These are phyloP conservation scores for Eumacrocentrus americanus DNA, from an alignment of 2,888 invertebrate species.

Conservation along the genomic window DNA sequence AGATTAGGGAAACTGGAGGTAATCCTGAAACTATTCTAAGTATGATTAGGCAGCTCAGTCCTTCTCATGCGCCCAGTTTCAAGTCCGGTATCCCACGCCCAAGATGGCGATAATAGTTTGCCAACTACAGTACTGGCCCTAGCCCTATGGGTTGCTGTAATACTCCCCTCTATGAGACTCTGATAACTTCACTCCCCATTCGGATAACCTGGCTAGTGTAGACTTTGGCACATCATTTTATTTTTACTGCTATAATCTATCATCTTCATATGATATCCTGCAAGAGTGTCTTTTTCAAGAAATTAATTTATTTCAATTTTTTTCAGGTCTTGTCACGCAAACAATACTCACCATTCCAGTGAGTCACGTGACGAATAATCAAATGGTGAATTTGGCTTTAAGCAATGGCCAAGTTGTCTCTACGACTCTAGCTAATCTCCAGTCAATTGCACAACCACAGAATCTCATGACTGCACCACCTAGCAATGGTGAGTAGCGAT, in stretches of 20 bases:
- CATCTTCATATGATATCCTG: too few species aligned
- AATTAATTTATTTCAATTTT: too few species aligned
- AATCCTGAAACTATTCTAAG: slow-evolving; percentile 63
- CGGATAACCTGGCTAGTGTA: slow-evolving; percentile 37
- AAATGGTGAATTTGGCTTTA: slow-evolving; percentile 80
- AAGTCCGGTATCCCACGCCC: slow-evolving; percentile 24
- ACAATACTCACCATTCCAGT: slow-evolving; percentile 95
- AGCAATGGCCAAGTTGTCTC: slow-evolving; percentile 87
- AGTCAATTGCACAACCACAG: slow-evolving; percentile 77
- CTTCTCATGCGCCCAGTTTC: slow-evolving; percentile 44
- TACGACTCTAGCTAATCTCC: slow-evolving; percentile 80
- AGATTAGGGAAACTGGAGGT: slow-evolving; percentile 60
- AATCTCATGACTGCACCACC: slow-evolving; percentile 67
- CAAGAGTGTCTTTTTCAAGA: too few species aligned
- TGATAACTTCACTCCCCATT: slow-evolving; percentile 56
- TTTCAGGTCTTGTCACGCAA: slow-evolving; percentile 88
- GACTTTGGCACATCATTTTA: too few species aligned
- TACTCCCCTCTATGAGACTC: slow-evolving; percentile 58
- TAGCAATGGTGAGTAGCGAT: slow-evolving; percentile 62
- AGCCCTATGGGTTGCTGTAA: slow-evolving; percentile 59
- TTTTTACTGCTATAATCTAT: too few species aligned
- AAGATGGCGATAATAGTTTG: slow-evolving; percentile 62
- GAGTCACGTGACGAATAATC: slow-evolving; percentile 79
- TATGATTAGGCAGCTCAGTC: slow-evolving; percentile 60
- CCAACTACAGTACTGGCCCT: slow-evolving; percentile 59